Conservation (phyloP, 2,797 vertebrate species). For the Melopsittacus undulatus region DNA sequence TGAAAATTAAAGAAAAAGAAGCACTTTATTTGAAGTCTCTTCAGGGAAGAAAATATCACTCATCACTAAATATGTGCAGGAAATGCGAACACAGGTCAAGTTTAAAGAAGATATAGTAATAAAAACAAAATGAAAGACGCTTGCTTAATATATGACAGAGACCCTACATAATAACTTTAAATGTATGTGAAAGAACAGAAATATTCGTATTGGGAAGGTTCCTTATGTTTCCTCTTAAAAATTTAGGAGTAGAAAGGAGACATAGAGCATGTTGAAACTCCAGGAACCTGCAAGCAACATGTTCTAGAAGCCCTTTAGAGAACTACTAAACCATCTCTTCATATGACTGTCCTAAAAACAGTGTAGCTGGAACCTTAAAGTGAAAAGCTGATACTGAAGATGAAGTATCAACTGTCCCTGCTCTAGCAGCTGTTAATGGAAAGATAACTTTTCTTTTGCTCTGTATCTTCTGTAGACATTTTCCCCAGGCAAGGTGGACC, state of each 20-base stretch:
- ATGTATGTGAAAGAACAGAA: background rate
- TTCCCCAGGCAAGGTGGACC: background rate
- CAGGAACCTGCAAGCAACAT: background rate
- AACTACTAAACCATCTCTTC: background rate
- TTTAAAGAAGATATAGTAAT: background rate
- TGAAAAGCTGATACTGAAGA: background rate
- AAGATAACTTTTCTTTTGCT: background rate
- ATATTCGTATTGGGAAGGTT: background rate
- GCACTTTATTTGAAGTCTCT: background rate
- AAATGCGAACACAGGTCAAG: background rate
- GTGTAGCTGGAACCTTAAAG: background rate
- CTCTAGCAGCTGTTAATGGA: background rate
- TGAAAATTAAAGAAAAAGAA: background rate
- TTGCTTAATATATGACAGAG: background rate
- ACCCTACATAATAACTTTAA: background rate
- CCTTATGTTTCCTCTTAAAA: background rate
- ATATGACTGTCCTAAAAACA: background rate
- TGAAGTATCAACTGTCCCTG: background rate
- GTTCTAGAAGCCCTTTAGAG: background rate
- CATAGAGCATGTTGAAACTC: background rate
- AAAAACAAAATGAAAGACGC: background rate
- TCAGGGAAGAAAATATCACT: background rate
- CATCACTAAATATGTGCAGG: background rate
- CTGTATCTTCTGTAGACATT: background rate
- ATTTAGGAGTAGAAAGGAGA: background rate